Percentiles rank a stretch among this genome's conserved stretches.
phyloP scores from a whole-genome alignment of 2,888 invertebrate species.

The Drosophila anomalata region DNA sequence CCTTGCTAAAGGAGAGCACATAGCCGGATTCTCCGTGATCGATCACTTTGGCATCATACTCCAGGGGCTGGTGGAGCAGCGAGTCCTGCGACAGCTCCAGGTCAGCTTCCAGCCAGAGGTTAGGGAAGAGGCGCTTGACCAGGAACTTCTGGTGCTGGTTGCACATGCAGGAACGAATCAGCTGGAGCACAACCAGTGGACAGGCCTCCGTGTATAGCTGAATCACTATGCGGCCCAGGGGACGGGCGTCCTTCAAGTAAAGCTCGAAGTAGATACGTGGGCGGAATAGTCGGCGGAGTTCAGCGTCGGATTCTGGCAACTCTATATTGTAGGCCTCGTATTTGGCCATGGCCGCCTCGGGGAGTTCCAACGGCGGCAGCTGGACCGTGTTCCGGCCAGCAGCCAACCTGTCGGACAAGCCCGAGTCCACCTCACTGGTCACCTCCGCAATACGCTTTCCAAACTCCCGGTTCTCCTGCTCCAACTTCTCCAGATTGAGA shows the following conservation, averaged over 20 bases:
- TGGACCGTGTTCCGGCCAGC: neutral
- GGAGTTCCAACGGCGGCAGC: conserved; percentile 18
- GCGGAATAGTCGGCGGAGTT: conserved; percentile 57
- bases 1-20: conserved; percentile 64
- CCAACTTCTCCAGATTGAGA: conserved; percentile 42
- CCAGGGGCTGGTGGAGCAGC: conserved; percentile 45
- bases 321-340: conserved; percentile 47
- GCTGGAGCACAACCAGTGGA: conserved; percentile 64
- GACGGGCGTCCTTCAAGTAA: conserved; percentile 56
- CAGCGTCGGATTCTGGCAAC: conserved; percentile 44
- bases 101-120: conserved; percentile 69
- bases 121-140: conserved; percentile 62
- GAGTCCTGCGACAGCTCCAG: conserved; percentile 35
- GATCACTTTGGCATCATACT: conserved; percentile 62
- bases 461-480: conserved; percentile 47
- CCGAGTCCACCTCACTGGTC: conserved; percentile 53
- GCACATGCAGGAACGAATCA: conserved; percentile 59
- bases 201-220: conserved; percentile 74
- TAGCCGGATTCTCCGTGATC: conserved; percentile 53
- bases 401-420: conserved; percentile 14
- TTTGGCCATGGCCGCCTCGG: conserved; percentile 39
- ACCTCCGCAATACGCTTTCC: conserved; percentile 49
- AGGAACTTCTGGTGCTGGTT: conserved; percentile 45
- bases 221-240: conserved; percentile 67
- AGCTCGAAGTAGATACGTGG: conserved; percentile 73